Percentiles rank a stretch among this genome's conserved stretches.
phyloP scores from a whole-genome alignment of 1,140 invertebrate genomes.

The Bombus affinis region DNA sequence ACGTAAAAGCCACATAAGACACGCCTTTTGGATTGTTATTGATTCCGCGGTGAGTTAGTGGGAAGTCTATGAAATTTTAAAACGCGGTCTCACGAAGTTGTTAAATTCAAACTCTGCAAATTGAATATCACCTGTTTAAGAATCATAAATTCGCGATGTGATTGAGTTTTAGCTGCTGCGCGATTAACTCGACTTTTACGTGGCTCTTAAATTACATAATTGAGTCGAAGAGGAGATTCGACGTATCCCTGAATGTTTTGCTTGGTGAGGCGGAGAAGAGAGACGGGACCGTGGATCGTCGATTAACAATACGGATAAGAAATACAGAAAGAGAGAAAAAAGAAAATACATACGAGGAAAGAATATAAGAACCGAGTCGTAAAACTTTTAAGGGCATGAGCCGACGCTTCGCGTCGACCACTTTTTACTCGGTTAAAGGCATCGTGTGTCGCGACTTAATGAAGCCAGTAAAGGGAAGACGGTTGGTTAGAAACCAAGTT shows the following conservation, averaged over 20 bases:
- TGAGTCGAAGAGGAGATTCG: neutral
- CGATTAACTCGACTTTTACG: constrained; percentile 2
- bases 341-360: constrained; percentile 6
- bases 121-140: neutral
- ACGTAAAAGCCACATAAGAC: neutral
- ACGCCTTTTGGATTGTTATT: neutral
- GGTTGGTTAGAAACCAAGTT: constrained; percentile 2
- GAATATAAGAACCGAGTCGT: constrained; percentile 52
- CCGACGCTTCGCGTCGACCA: constrained; percentile 45
- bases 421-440: constrained; percentile 46
- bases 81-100: neutral
- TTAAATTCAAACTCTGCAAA: neutral
- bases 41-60: neutral
- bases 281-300: constrained; percentile 1
- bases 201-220: constrained; percentile 26
- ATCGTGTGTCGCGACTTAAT: constrained; percentile 26
- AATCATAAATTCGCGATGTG: neutral
- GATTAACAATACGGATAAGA: constrained; percentile 23
- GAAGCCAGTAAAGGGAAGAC: constrained; percentile 28
- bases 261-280: neutral
- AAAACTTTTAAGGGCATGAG: constrained; percentile 53
- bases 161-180: neutral
- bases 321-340: neutral
- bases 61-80: neutral
- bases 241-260: neutral